Evolutionary conservation across 2,888 invertebrate species (phyloP), one percentile per base, ranked within the genome.

Genomic region (Mythimna ferrago): DNA sequence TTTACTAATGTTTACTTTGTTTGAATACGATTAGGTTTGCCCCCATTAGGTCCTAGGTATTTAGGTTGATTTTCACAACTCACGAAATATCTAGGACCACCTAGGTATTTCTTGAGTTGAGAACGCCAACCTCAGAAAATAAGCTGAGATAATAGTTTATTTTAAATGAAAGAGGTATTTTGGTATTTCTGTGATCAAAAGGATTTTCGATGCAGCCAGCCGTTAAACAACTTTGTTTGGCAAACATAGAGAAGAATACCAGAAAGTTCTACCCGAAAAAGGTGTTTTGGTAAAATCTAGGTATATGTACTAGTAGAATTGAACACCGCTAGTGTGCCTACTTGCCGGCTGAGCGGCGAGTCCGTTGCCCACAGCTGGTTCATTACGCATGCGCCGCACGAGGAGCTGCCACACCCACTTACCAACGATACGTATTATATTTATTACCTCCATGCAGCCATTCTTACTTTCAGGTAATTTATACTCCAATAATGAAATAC

Each of bases 321-420:
- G 60, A 74, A 61, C 44, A 6, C 26, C 60, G 51, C 16, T 41
- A 16, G 11, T 9, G 48, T 51, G 48, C 10, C 35, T 51, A 14
- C 11, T 53, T 38, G 44, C 48, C 35, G 53, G 62, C 48, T 66
- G 41, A 58, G 62, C 41, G 54, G 32, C 9, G 9, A 73, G 63
- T 54, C n/a, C 48, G 62, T 62, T 53, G 64, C 21, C 68, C 80
- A 65, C 53, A 54, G 77, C 60, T 21, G 66, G 54, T 35, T 44
- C 57, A 77, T 26, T 56, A 70, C 80, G 80, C 80, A 80, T 83
- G 81, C 80, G 80, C 83, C 56, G 48, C 26, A 26, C 41, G 60
- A 56, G 66, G 66, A 67, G 66, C 75, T 16, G 65, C 82, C 79
- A 80, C 83, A 79, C 83, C 83, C 80, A 68, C 76, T 65, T 58